Evolutionary conservation across 2,113 vertebrate genomes (phyloP), one percentile per base, ranked within the genome.

Genomic region (Prolemur simus): DNA sequence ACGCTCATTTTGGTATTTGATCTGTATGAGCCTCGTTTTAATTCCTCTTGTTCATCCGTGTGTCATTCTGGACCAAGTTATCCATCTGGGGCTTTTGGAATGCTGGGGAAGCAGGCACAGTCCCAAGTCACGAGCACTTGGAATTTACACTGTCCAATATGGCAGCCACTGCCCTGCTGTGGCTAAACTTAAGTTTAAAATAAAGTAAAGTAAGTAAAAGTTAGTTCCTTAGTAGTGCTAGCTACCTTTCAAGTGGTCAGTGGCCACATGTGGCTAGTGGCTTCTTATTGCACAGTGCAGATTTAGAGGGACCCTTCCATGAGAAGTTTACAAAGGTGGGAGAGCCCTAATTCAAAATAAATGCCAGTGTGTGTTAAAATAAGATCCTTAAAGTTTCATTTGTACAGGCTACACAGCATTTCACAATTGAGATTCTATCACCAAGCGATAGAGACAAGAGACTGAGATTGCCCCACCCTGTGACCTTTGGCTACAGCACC

Each of bases 341-440:
- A 56, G 4, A 95, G 27, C 0, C 13, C 12, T 87, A 83, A 92
- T 93, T 91, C 54, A 97, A 85, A 80, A 81, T 71, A 81, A 94
- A 87, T 74, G n/a, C 20, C 58, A 71, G 20, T 68, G 45, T 47
- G 17, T 71, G 32, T 92, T 52, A 91, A 91, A 64, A 63, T 92
- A 87, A 92, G 29, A 80, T 32, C 32, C 56, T 68, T 56, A 3
- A 73, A 86, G 58, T 96, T 88, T 73, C 69, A 18, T 83, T 47
- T 82, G 13, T 80, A 34, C 10, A 47, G 25, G 11, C 29, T 91
- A 80, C 4, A 81, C 1, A 66, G 34, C 13, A 37, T 84, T 92
- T 94, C 69, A 84, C n/a, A 95, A 90, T 87, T 85, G 73, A 91
- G 81, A 92, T 90, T 68, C 45, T 27, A 85, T 47, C 14, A 6